Conservation (phyloP, 64 coral and sea anemone species). For the Dendrophyllia cribrosa region DNA sequence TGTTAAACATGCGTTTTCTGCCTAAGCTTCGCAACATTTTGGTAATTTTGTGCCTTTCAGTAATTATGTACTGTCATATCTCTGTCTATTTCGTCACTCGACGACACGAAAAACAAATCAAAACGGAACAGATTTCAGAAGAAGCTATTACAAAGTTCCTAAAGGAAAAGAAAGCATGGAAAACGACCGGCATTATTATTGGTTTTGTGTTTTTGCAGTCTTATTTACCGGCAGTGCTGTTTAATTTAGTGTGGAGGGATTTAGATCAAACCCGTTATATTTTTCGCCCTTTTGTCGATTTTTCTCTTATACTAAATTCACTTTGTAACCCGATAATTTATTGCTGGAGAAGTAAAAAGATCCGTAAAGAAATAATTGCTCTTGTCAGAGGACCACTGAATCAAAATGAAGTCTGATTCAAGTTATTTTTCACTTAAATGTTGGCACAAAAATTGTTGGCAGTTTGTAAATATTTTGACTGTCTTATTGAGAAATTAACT, state of each 20-base stretch:
- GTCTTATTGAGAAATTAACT: too few species aligned
- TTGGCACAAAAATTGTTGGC: too few species aligned
- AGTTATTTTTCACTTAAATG: too few species aligned
- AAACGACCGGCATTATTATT: constrained; percentile 3
- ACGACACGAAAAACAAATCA: not conserved
- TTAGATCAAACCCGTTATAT: too few species aligned
- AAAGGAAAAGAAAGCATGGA: not conserved
- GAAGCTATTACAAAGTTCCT: not conserved
- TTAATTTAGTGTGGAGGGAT: too few species aligned
- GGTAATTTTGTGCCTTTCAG: not conserved
- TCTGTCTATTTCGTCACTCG: not conserved
- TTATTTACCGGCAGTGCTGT: not conserved
- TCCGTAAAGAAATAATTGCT: not conserved
- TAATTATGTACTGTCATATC: not conserved
- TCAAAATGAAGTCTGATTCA: too few species aligned
- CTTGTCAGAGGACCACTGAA: too few species aligned
- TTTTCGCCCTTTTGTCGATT: not conserved
- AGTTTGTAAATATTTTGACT: too few species aligned
- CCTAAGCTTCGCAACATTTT: not conserved
- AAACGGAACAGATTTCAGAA: not conserved
- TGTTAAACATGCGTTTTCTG: too few species aligned
- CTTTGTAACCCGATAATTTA: not conserved
- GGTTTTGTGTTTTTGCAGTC: not conserved
- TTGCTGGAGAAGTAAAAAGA: not conserved
- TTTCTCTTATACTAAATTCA: too few species aligned